Conservation (phyloP, 2,797 vertebrate genomes). For the Chromis chromis region DNA sequence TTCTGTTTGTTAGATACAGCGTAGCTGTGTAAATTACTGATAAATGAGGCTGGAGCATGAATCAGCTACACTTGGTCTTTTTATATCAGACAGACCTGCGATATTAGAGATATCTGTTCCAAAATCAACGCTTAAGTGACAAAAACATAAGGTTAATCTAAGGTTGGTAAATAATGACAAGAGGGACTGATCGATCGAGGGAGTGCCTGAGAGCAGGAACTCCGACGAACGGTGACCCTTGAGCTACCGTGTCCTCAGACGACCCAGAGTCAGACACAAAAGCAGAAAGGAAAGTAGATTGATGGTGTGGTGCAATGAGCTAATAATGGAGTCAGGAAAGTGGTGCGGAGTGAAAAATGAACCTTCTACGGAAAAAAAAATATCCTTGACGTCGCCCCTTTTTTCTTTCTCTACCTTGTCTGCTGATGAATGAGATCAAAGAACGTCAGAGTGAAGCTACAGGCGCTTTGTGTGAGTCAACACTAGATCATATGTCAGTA, state of each 20-base stretch:
- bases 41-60: conserved; percentile 1
- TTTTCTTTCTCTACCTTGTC: conserved; percentile 12
- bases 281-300: conserved; percentile 16
- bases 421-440: conserved; percentile 21
- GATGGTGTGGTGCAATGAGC: conserved; percentile 20
- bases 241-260: conserved; percentile 40
- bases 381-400: background rate
- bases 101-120: background rate
- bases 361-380: background rate
- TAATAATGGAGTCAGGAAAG: conserved; percentile 30
- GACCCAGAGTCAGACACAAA: conserved; percentile 24
- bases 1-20: background rate
- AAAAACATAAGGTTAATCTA: too few relatives aligned
- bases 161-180: conserved; percentile 2
- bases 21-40: background rate
- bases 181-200: background rate
- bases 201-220: background rate
- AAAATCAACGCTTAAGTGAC: background rate
- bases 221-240: conserved; percentile 8
- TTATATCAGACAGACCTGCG: conserved; percentile 2
- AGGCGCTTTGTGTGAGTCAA: background rate
- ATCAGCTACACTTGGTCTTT: background rate
- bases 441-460: background rate
- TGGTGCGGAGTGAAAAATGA: conserved; percentile 24
- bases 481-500: conserved; percentile 15